Conservation (phyloP, 2,888 invertebrate species). For the Cecidostiba fungosa region DNA sequence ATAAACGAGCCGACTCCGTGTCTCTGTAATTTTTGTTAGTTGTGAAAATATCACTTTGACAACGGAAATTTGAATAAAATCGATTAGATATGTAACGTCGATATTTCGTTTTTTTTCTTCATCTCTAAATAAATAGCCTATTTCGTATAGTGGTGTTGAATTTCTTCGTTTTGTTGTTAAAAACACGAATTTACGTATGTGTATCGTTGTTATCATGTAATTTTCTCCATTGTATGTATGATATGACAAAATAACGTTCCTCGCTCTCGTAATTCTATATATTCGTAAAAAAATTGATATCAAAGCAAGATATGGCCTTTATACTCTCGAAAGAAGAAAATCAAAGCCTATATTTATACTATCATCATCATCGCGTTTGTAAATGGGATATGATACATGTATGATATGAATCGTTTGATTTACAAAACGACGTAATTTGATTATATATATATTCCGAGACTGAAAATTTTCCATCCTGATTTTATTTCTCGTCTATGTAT, state of each 20-base stretch:
- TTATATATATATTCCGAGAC: slow-evolving; percentile 22
- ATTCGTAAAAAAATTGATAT: slow-evolving; percentile 38
- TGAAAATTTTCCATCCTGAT: slow-evolving; percentile 21
- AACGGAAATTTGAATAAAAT: slow-evolving; percentile 14
- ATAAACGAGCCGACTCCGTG: slow-evolving; percentile 30
- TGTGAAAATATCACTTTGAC: slow-evolving; percentile 38
- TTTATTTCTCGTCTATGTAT: background rate
- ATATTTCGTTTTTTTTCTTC: slow-evolving; percentile 27
- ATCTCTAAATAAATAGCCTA: background rate
- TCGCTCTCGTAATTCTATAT: slow-evolving; percentile 9
- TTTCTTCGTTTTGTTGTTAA: slow-evolving; percentile 3
- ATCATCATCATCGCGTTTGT: background rate
- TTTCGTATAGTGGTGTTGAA: slow-evolving; percentile 17
- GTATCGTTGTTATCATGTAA: slow-evolving; percentile 39
- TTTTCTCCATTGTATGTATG: slow-evolving; percentile 23
- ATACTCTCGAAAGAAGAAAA: slow-evolving; percentile 19
- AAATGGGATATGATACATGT: slow-evolving; percentile 40
- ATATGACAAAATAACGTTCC: slow-evolving; percentile 20
- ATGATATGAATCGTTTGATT: slow-evolving; percentile 19
- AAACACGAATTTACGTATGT: background rate
- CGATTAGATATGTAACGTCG: slow-evolving; percentile 55
- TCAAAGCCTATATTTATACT: background rate
- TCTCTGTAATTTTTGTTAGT: slow-evolving; percentile 6
- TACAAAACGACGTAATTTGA: slow-evolving; percentile 42
- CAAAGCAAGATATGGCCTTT: slow-evolving; percentile 49